Evolutionary conservation across 2,113 vertebrate species (phyloP).

Genomic region (Lepus europaeus): DNA sequence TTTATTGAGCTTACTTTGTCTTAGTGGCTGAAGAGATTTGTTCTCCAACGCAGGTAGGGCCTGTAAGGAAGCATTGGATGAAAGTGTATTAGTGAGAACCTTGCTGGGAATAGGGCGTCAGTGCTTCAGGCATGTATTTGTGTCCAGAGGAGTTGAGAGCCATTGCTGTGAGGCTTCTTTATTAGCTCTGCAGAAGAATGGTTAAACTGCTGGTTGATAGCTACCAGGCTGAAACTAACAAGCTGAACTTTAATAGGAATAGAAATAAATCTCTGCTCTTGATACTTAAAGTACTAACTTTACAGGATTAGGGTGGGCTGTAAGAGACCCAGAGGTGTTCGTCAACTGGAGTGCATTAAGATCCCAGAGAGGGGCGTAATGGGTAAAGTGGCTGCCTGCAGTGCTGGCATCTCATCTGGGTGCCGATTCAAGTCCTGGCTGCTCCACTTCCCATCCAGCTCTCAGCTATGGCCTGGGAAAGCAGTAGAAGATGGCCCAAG

Average conservation of each 20-base stretch:
- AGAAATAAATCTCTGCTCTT: not conserved
- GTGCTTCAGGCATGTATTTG: not conserved
- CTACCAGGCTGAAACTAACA: not conserved
- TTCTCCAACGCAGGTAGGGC: not conserved
- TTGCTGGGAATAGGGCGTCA: slow-evolving; percentile 28
- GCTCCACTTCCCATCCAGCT: too few species aligned
- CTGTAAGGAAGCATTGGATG: slow-evolving; percentile 18
- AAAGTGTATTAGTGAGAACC: not conserved
- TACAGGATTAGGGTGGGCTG: not conserved
- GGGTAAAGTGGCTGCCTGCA: too few species aligned
- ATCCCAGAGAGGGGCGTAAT: not conserved
- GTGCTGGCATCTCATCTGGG: too few species aligned
- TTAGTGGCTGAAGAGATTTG: not conserved
- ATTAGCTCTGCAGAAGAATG: not conserved
- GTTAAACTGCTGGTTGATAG: not conserved
- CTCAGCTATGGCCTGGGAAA: too few species aligned
- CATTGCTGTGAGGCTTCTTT: not conserved
- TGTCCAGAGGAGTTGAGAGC: not conserved
- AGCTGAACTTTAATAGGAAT: not conserved
- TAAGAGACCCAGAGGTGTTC: not conserved
- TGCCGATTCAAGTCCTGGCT: too few species aligned
- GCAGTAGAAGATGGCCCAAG: too few species aligned
- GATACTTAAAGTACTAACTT: not conserved
- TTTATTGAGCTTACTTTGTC: not conserved
- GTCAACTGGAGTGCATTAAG: not conserved